Percentiles rank a stretch among this genome's conserved stretches.
phyloP scores from a whole-genome alignment of 2,113 vertebrate genomes.

The Girardinichthys multiradiatus region DNA sequence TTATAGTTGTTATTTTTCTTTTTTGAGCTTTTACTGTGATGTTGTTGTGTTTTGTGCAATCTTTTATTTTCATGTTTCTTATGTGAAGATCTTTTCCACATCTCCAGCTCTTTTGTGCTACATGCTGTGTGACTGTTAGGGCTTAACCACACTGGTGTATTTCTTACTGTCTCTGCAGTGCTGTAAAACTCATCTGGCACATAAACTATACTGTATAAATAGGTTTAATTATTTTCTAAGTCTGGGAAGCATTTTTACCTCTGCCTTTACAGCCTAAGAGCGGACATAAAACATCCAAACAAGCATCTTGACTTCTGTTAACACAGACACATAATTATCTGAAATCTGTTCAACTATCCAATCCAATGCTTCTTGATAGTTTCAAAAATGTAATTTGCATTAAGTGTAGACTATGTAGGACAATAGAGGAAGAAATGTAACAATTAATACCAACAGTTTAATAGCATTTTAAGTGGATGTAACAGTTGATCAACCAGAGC shows the following conservation, averaged over 20 bases:
- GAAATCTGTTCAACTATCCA: neutral
- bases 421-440: neutral
- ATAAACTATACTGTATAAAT: constrained; percentile 32
- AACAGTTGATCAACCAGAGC: neutral
- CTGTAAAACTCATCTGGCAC: constrained; percentile 32
- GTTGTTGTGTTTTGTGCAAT: neutral
- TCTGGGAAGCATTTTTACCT: constrained; percentile 4
- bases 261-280: constrained; percentile 1
- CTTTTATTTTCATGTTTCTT: neutral
- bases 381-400: neutral
- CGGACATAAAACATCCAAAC: constrained; percentile 16
- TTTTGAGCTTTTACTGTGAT: constrained; percentile 1
- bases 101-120: neutral
- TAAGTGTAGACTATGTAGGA: neutral
- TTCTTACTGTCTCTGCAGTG: constrained; percentile 20
- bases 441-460: constrained; percentile 1
- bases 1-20: neutral
- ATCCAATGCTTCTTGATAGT: neutral
- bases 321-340: neutral
- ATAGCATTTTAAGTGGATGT: neutral
- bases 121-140: constrained; percentile 3
- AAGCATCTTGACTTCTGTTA: neutral
- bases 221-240: neutral
- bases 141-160: neutral
- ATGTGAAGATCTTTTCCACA: neutral